Evolutionary conservation across 2,797 vertebrate genomes (phyloP).

Genomic region (Cygnus olor): DNA sequence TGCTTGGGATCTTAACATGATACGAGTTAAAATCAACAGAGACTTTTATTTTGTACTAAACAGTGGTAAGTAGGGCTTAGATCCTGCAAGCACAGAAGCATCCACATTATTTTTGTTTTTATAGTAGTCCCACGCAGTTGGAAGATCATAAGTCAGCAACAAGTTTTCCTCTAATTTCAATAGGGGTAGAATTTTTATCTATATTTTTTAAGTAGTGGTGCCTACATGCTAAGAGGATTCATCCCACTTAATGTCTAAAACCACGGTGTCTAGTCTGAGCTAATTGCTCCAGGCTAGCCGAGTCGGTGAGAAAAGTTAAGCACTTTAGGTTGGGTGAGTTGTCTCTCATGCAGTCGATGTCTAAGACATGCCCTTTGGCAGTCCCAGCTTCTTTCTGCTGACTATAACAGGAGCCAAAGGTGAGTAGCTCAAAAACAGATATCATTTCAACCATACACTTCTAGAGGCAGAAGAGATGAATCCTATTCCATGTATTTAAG

Average conservation of each 20-base stretch:
- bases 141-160: neutral
- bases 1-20: neutral
- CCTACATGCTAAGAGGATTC: neutral
- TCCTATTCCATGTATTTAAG: neutral
- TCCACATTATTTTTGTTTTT: neutral
- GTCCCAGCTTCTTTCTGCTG: neutral
- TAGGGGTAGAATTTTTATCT: neutral
- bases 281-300: slow-evolving; percentile 26
- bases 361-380: slow-evolving; percentile 12
- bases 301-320: neutral
- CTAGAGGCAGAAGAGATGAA: neutral
- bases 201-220: neutral
- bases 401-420: neutral
- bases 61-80: neutral
- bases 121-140: neutral
- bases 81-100: neutral
- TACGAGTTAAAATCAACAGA: neutral
- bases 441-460: neutral
- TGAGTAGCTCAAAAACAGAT: neutral
- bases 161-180: neutral
- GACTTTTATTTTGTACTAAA: neutral
- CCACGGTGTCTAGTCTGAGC: neutral
- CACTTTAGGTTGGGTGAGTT: neutral
- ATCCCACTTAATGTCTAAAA: neutral
- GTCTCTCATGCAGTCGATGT: neutral